phyloP scores from a whole-genome alignment of 2,113 vertebrate genomes.

The Melanerpes formicivorus region DNA sequence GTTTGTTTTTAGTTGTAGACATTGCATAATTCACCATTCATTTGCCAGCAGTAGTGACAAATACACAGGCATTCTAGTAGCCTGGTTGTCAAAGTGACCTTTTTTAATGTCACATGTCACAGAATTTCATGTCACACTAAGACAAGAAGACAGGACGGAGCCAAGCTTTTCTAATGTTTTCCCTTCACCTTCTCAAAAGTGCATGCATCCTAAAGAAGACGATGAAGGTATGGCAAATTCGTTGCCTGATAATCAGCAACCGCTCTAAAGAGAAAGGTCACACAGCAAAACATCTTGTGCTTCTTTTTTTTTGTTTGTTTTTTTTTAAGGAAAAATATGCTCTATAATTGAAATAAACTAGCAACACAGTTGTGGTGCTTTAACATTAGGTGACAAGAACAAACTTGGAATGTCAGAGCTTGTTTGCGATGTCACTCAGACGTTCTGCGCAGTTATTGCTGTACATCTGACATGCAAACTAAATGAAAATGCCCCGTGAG shows the following conservation, averaged over 20 bases:
- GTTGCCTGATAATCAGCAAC: neutral
- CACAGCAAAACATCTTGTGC: neutral
- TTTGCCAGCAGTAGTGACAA: constrained; percentile 36
- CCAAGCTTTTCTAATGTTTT: constrained; percentile 49
- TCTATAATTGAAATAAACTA: neutral
- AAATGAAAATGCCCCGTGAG: neutral
- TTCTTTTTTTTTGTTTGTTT: neutral
- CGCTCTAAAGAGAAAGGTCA: constrained; percentile 19
- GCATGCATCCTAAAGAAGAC: constrained; percentile 47
- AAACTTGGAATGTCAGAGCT: constrained; percentile 45
- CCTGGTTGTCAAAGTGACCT: constrained; percentile 79
- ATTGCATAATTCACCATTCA: neutral
- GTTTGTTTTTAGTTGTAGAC: constrained; percentile 16
- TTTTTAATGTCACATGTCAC: constrained; percentile 82
- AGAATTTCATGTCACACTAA: constrained; percentile 74
- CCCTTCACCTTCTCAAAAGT: constrained; percentile 36
- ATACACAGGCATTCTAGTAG: constrained; percentile 12
- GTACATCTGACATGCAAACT: neutral
- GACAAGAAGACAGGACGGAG: constrained; percentile 73
- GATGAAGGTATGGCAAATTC: neutral
- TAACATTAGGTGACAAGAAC: constrained; percentile 17
- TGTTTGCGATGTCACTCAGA: constrained; percentile 36
- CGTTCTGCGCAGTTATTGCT: constrained; percentile 11
- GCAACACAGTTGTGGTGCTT: neutral
- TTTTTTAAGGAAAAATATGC: neutral